Conservation (phyloP, 2,888 invertebrate genomes). For the Patella pellucida region DNA sequence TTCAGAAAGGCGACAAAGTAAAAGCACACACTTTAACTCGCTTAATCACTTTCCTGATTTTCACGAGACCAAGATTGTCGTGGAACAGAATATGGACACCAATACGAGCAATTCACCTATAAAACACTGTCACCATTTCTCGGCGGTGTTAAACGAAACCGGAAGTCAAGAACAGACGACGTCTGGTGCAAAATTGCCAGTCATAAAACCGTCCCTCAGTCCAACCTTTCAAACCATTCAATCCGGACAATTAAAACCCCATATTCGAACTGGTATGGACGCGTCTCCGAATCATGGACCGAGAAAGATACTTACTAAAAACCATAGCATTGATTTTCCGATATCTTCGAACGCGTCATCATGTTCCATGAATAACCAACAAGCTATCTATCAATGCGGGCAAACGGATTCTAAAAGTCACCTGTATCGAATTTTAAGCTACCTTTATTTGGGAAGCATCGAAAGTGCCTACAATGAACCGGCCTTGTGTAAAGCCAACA, state of each 20-base stretch:
- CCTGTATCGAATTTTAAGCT: conserved; percentile 52
- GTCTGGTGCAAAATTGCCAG: neutral
- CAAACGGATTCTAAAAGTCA: neutral
- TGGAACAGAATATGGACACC: neutral
- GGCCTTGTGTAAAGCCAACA: conserved; percentile 70
- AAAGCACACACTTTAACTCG: neutral
- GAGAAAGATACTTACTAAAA: neutral
- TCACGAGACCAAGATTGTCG: neutral
- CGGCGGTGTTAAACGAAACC: neutral
- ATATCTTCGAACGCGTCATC: neutral
- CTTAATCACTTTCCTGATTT: neutral
- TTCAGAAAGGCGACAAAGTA: neutral
- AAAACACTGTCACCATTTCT: neutral
- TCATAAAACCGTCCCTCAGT: neutral
- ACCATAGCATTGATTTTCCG: neutral
- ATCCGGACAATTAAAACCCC: neutral
- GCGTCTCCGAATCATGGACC: neutral
- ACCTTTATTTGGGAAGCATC: conserved; percentile 70
- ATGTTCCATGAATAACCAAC: neutral
- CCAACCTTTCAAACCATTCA: neutral
- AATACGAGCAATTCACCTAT: neutral
- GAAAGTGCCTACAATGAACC: conserved; percentile 71
- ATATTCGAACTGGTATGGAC: neutral
- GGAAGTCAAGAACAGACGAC: neutral
- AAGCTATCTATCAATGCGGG: neutral